phyloP scores from a whole-genome alignment of 1,140 invertebrate species.

The Parasteatoda tepidariorum region DNA sequence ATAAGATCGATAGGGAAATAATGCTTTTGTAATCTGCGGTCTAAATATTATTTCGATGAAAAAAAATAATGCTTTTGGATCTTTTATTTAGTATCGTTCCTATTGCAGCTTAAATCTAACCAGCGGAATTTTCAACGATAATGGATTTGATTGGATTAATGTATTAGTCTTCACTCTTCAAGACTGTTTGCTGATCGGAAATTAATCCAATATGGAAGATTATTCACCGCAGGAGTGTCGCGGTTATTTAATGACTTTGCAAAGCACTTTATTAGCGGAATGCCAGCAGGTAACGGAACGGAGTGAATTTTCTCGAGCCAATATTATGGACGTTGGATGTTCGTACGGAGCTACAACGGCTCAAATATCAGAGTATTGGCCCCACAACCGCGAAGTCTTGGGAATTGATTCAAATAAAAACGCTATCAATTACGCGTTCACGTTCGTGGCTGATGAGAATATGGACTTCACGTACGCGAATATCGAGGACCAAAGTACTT shows the following conservation, averaged over 20 bases:
- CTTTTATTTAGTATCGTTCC: background rate
- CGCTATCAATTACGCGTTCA: conserved; percentile 50
- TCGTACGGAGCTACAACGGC: conserved; percentile 44
- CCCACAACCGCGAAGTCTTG: conserved; percentile 29
- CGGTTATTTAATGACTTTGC: conserved; percentile 21
- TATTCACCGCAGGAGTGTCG: conserved; percentile 26
- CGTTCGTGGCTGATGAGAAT: conserved; percentile 54
- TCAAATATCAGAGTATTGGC: conserved; percentile 48
- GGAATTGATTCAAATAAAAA: conserved; percentile 52
- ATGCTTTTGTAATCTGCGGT: background rate
- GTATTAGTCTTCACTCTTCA: background rate
- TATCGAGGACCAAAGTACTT: conserved; percentile 48
- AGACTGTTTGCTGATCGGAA: background rate
- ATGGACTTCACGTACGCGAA: conserved; percentile 56
- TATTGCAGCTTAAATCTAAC: background rate
- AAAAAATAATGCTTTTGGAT: too few relatives aligned
- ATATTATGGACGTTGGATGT: conserved; percentile 52
- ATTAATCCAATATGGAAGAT: conserved; percentile 13
- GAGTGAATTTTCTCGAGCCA: conserved; percentile 23
- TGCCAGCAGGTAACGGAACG: conserved; percentile 49
- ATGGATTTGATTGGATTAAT: background rate
- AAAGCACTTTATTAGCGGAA: conserved; percentile 41
- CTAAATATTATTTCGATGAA: too few relatives aligned
- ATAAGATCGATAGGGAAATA: background rate
- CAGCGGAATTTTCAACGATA: background rate